Evolutionary conservation across 2,113 vertebrate species (phyloP), one percentile per base, ranked within the genome.

Genomic region (Prunella fulvescens): DNA sequence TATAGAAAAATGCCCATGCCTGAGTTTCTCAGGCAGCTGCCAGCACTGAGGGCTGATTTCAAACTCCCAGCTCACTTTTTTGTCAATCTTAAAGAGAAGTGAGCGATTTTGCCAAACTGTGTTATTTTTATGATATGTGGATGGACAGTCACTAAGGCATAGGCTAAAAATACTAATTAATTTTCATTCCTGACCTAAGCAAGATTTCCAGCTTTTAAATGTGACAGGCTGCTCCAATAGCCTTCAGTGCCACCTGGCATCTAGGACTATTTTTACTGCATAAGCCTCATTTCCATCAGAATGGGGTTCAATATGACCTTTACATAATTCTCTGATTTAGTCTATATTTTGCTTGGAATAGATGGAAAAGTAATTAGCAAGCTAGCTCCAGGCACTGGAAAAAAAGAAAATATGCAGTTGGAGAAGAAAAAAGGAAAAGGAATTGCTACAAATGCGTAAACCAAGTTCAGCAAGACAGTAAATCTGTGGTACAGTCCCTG

Each of bases 321-420:
- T 74, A 66, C 28, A 66, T 47, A 90, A 87, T 78, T 82, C 81
- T 88, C 47, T 91, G 45, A 48, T 77, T 93, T 95, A 91, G 62
- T 93, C 71, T 87, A 61, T 90, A 90, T 74, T 82, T 89, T 94
- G 5, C 25, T 93, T 88, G 83, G 24, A 65, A 95, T 89, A 93
- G 92, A 93, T 74, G 64, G 79, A 84, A 94, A 93, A 96, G 94
- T 95, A 97, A 97, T 98, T 97, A 97, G 80, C 35, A 87, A 92
- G 44, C 35, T 70, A 93, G 56, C 70, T 96, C 25, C 31, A 88
- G 51, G 91, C 73, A 96, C 10, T 50, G n/a, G n/a, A n/a, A 96
- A 62, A 67, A 67, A 79, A 71, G 40, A 89, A 82, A 94, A 95
- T 70, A 74, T 9, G 5, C 23, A 92, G 60, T 81, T 87, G 22